Conservation (phyloP, 2,888 invertebrate genomes). For the Pasiphila rectangulata region DNA sequence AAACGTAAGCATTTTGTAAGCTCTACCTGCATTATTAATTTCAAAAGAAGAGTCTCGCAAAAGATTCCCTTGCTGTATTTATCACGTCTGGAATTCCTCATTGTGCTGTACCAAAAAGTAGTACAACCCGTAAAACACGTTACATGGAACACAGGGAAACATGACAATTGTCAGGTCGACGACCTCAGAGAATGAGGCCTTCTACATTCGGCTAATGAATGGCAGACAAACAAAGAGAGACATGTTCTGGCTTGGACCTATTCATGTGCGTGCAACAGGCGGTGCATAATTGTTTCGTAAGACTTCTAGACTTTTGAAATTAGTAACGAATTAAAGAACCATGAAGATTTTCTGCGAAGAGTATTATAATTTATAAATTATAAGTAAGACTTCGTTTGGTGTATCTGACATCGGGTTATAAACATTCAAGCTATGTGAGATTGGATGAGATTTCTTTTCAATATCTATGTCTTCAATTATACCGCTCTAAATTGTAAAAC, state of each 20-base stretch:
- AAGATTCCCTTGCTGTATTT: not conserved
- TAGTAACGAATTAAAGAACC: not conserved
- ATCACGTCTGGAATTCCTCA: conserved; percentile 28
- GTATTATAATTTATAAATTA: not conserved
- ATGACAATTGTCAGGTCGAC: conserved; percentile 68
- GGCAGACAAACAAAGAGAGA: conserved; percentile 67
- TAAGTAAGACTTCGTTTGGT: too few relatives aligned
- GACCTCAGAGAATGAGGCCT: conserved; percentile 69
- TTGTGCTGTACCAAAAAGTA: conserved; percentile 49
- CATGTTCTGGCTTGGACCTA: conserved; percentile 50
- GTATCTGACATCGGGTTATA: too few relatives aligned
- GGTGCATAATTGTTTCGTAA: conserved; percentile 26
- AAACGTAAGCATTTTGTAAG: too few relatives aligned
- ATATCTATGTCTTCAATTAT: too few relatives aligned
- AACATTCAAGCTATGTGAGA: too few relatives aligned
- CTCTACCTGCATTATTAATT: too few relatives aligned
- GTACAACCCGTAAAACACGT: conserved; percentile 68
- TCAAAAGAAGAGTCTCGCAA: too few relatives aligned
- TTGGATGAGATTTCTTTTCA: too few relatives aligned
- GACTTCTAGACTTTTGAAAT: not conserved
- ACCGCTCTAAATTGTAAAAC: too few relatives aligned
- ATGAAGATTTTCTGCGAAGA: not conserved
- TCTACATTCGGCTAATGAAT: conserved; percentile 76
- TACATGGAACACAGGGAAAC: conserved; percentile 59
- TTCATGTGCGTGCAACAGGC: conserved; percentile 51